Conservation (phyloP, 1,140 invertebrate genomes). For the Conus ventricosus region DNA sequence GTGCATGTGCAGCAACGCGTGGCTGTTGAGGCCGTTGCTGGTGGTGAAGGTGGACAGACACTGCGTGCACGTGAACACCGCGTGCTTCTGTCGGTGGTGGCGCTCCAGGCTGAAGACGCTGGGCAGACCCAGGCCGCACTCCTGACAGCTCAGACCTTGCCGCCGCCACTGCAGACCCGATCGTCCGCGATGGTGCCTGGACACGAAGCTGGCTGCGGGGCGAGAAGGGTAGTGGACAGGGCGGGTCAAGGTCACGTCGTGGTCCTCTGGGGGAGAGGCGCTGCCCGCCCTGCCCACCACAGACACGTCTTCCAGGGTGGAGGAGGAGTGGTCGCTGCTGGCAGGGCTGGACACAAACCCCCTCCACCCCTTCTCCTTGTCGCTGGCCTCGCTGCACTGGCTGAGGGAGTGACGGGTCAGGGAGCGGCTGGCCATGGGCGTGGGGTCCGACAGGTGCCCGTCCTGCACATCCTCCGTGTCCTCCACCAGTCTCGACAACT, state of each 20-base stretch:
- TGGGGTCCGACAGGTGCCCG: constrained; percentile 10
- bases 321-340: constrained; percentile 28
- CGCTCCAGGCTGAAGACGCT: constrained; percentile 53
- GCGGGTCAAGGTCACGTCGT: constrained; percentile 1
- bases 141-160: constrained; percentile 53
- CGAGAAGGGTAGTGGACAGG: neutral
- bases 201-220: constrained; percentile 2
- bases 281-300: neutral
- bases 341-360: constrained; percentile 17
- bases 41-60: constrained; percentile 65
- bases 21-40: constrained; percentile 86
- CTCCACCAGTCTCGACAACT: neutral
- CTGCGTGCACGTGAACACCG: constrained; percentile 57
- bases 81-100: constrained; percentile 59
- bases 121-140: constrained; percentile 48
- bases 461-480: neutral
- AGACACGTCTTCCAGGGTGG: neutral
- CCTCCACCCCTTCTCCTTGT: constrained; percentile 18
- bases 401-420: neutral
- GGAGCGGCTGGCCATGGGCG: neutral
- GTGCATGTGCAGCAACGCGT: constrained; percentile 79
- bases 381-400: neutral
- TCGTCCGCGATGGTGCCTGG: neutral
- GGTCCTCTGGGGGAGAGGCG: neutral
- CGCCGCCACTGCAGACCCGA: neutral